Percentiles rank a stretch among this genome's conserved stretches.
Conservation (phyloP, 2,113 vertebrate genomes). For the Bujurquina vittata region DNA sequence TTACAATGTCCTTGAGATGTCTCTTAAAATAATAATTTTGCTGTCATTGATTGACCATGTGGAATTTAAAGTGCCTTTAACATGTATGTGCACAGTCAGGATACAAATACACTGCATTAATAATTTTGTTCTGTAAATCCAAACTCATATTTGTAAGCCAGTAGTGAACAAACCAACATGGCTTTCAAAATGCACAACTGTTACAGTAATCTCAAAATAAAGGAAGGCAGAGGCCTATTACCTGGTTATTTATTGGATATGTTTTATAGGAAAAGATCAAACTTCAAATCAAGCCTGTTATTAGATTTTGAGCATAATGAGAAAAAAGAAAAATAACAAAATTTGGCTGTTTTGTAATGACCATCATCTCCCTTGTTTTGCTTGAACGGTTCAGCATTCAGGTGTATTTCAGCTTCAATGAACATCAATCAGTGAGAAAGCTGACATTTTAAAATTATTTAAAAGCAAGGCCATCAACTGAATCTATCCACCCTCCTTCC, state of each 20-base stretch:
- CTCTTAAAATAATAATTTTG: background rate
- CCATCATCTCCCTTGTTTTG: conserved; percentile 1
- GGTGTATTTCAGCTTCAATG: conserved; percentile 15
- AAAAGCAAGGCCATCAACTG: background rate
- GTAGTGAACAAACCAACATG: background rate
- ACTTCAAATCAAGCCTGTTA: conserved; percentile 29
- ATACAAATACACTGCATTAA: background rate
- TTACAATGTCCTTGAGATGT: background rate
- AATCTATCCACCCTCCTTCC: background rate
- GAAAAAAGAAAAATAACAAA: conserved; percentile 12
- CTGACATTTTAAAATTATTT: background rate
- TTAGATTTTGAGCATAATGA: conserved; percentile 11
- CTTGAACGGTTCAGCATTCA: conserved; percentile 6
- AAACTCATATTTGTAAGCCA: background rate
- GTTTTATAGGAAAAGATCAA: background rate
- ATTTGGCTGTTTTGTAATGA: conserved; percentile 8
- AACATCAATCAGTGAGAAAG: conserved; percentile 3
- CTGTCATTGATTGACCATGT: background rate
- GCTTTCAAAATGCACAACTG: too few relatives aligned
- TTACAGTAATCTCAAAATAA: background rate
- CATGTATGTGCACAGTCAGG: background rate
- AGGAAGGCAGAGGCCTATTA: background rate
- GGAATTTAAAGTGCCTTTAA: background rate
- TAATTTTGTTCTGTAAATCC: background rate
- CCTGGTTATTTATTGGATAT: background rate